Evolutionary conservation across 2,888 invertebrate genomes (phyloP).

Genomic region (Pantelozetes paolii): DNA sequence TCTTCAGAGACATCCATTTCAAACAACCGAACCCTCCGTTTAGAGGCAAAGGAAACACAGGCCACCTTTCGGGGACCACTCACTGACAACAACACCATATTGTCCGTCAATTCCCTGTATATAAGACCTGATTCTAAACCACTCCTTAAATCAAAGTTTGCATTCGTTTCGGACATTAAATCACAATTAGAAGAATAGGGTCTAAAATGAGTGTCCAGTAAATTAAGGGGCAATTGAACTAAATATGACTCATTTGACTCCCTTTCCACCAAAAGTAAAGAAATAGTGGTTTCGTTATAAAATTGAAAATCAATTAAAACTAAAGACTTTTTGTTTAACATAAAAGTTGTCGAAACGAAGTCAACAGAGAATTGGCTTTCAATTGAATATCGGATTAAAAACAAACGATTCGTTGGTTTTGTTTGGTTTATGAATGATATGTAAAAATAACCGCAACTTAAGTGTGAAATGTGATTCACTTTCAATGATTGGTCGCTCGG

Average conservation of each 20-base stretch:
- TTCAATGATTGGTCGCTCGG: slow-evolving; percentile 8
- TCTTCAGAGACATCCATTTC: slow-evolving; percentile 91
- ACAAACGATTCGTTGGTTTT: slow-evolving; percentile 5
- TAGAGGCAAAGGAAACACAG: slow-evolving; percentile 73
- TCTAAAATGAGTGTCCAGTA: slow-evolving; percentile 16
- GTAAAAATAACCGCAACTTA: slow-evolving; percentile 21
- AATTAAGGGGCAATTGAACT: slow-evolving; percentile 50
- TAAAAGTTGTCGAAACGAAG: background rate
- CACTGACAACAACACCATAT: slow-evolving; percentile 62
- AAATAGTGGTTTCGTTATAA: slow-evolving; percentile 52
- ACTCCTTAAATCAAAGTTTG: background rate
- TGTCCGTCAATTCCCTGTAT: slow-evolving; percentile 8
- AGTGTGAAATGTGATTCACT: slow-evolving; percentile 12
- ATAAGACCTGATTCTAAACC: background rate
- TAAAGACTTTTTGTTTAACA: background rate
- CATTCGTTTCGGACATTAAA: background rate
- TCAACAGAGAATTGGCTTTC: background rate
- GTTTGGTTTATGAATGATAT: slow-evolving; percentile 3
- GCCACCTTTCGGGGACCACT: slow-evolving; percentile 79
- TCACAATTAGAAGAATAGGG: background rate
- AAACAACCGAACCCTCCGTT: slow-evolving; percentile 74
- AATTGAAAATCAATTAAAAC: slow-evolving; percentile 50
- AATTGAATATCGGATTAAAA: slow-evolving; percentile 3
- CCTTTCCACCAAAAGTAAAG: slow-evolving; percentile 51
- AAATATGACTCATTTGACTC: slow-evolving; percentile 50